phyloP scores from a whole-genome alignment of 2,113 vertebrate species.

The Hippocampus abdominalis region DNA sequence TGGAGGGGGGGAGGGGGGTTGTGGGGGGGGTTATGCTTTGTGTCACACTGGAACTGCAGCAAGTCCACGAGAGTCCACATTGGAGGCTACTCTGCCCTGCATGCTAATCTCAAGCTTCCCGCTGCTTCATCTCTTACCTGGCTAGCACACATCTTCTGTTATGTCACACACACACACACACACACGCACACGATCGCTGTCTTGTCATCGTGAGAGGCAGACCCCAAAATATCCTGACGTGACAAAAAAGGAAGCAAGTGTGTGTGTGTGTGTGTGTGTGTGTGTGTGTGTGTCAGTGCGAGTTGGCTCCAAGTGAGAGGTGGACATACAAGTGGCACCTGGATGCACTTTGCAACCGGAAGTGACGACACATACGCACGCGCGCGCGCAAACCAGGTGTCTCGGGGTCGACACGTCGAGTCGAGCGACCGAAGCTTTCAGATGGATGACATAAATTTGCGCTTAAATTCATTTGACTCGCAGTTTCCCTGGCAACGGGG shows the following conservation, averaged over 20 bases:
- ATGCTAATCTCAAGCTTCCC: slow-evolving; percentile 44
- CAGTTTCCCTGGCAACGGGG: slow-evolving; percentile 68
- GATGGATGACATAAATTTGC: slow-evolving; percentile 56
- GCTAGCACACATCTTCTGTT: slow-evolving; percentile 33
- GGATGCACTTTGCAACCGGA: slow-evolving; percentile 40
- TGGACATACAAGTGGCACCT: slow-evolving; percentile 35
- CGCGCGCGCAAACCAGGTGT: background rate
- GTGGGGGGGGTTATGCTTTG: slow-evolving; percentile 30
- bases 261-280: background rate
- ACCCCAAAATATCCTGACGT: slow-evolving; percentile 10
- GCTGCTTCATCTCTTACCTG: slow-evolving; percentile 23
- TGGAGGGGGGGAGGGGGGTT: background rate
- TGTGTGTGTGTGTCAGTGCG: background rate
- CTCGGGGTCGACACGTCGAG: slow-evolving; percentile 24
- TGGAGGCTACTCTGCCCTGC: slow-evolving; percentile 35
- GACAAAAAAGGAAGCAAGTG: background rate
- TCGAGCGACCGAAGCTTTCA: slow-evolving; percentile 39
- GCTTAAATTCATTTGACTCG: slow-evolving; percentile 57
- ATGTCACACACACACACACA: slow-evolving; percentile 43
- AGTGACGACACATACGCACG: slow-evolving; percentile 42
- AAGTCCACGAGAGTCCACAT: slow-evolving; percentile 50
- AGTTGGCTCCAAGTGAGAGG: slow-evolving; percentile 1
- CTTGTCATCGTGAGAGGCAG: slow-evolving; percentile 12
- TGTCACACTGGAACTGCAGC: slow-evolving; percentile 52
- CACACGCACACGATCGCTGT: slow-evolving; percentile 35